Base-by-base conservation (phyloP, 1,140 invertebrate species). In the Yoshiicerus persimilis region DNA sequence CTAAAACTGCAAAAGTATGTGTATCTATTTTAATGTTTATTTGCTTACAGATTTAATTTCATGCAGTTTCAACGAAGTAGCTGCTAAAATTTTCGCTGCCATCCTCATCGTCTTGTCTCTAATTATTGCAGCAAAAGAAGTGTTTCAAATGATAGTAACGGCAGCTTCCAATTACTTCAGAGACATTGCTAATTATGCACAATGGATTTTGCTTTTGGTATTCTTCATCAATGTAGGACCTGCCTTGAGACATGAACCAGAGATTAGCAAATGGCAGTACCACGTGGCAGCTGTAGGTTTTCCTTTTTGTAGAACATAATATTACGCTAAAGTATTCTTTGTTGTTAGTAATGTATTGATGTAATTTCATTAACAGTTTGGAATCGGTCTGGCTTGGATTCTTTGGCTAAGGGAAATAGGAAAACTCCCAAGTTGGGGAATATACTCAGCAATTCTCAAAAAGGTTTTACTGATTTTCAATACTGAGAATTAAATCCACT, bases 351-450 rank as follows among this genome's bases (percentile, higher is more conserved):
- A 47, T 23, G 30, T 41, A 23, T 1, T 27, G 0, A 66, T 41
- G 20, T 83, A 5, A 87, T 32, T 85, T 75, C n/a, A 5, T 41
- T 84, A 5, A 1, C 16, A 89, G 88, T 36, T 86, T 62, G 87
- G 87, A 62, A 70, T 87, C n/a, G 87, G 87, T 34, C 10, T 87
- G 11, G 88, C 86, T 16, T 89, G 88, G 88, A 83, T 87, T n/a
- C 41, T 89, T 8, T 85, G 83, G n/a, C 36, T 89, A 1, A 47
- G 87, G 23, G 88, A 89, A 89, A 70, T 87, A 2, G 88, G 75
- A 20, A 87, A 87, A 64, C 47, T 87, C 20, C 88, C 88, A 6
- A 75, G 62, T 11, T 89, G 77, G 66, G 87, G 86, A 4, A 89
- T 84, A 32, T 89, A 89, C 77, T 83, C 62, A 0, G 87, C 34